These are phyloP conservation scores for Lota lota DNA, from an alignment of 2,113 vertebrate genomes.

Conservation along the genomic window DNA sequence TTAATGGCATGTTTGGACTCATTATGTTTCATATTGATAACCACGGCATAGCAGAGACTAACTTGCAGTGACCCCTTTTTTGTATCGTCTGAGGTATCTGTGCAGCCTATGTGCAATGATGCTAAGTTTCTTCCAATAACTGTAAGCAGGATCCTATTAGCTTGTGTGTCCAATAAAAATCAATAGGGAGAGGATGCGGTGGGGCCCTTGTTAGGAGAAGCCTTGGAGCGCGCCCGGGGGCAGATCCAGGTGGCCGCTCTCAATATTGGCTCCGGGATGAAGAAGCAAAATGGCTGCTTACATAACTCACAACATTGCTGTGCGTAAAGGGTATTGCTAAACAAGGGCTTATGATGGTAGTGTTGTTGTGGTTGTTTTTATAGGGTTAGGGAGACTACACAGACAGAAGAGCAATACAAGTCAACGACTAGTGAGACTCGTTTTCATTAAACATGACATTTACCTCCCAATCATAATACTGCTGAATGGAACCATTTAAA, in stretches of 20 bases:
- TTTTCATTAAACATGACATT: too few species aligned
- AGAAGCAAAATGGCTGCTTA: background rate
- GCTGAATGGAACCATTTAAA: too few species aligned
- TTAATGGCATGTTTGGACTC: too few species aligned
- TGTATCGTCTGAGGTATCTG: conserved; percentile 15
- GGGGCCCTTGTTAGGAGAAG: conserved; percentile 64
- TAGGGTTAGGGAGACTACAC: too few species aligned
- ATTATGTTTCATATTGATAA: too few species aligned
- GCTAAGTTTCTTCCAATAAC: conserved; percentile 43
- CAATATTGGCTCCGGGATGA: conserved; percentile 48
- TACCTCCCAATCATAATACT: too few species aligned
- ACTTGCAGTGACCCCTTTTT: too few species aligned
- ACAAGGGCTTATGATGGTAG: conserved; percentile 5
- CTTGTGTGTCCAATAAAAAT: conserved; percentile 51
- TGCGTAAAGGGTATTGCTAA: conserved; percentile 21
- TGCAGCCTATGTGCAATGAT: conserved; percentile 39
- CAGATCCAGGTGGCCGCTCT: conserved; percentile 54
- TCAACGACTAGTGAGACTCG: too few species aligned
- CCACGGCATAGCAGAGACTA: too few species aligned
- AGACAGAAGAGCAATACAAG: too few species aligned
- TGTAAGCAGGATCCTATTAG: conserved; percentile 53
- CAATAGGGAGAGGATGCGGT: conserved; percentile 53
- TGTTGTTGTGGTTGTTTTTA: conserved; percentile 8
- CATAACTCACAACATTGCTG: too few species aligned
- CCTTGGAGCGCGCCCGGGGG: conserved; percentile 62